Percentiles rank a stretch among this genome's conserved stretches.
Evolutionary conservation across 2,888 invertebrate species (phyloP).

Genomic region (Drosophila algonquin): DNA sequence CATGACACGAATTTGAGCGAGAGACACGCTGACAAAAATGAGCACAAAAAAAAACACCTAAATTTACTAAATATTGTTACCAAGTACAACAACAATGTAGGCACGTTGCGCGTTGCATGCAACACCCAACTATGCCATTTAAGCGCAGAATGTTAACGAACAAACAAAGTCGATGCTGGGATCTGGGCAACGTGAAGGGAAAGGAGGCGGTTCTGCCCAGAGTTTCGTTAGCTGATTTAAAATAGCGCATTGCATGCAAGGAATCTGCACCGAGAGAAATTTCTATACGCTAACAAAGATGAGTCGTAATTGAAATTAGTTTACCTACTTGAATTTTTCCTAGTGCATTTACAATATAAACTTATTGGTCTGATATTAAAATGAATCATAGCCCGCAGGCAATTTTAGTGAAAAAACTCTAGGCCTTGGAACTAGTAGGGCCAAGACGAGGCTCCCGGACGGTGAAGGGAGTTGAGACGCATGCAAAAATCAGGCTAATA

Average conservation of each 20-base stretch:
- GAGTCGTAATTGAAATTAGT: too few relatives aligned
- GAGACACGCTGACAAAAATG: slow-evolving; percentile 38
- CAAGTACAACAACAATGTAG: slow-evolving; percentile 31
- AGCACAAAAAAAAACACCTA: slow-evolving; percentile 29
- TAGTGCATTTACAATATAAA: slow-evolving; percentile 28
- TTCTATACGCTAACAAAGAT: too few relatives aligned
- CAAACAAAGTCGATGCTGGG: slow-evolving; percentile 67
- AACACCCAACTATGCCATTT: slow-evolving; percentile 64
- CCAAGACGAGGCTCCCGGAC: slow-evolving; percentile 2
- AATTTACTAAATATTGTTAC: slow-evolving; percentile 59
- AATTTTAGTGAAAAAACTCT: slow-evolving; percentile 34
- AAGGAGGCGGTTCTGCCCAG: slow-evolving; percentile 3
- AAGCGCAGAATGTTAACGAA: slow-evolving; percentile 68
- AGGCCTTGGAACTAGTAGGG: slow-evolving; percentile 7
- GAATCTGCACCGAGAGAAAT: slow-evolving; percentile 23
- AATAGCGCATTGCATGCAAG: slow-evolving; percentile 49
- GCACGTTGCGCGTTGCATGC: slow-evolving; percentile 70
- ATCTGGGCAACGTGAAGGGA: not conserved
- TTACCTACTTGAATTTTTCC: not conserved
- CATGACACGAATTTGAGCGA: slow-evolving; percentile 68
- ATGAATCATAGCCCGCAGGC: slow-evolving; percentile 36
- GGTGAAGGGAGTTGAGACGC: slow-evolving; percentile 43
- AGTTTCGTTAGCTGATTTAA: slow-evolving; percentile 66
- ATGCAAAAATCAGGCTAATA: slow-evolving; percentile 69
- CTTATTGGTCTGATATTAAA: slow-evolving; percentile 39